phyloP scores from a whole-genome alignment of 2,797 vertebrate genomes.

The Enteromius viviparus region DNA sequence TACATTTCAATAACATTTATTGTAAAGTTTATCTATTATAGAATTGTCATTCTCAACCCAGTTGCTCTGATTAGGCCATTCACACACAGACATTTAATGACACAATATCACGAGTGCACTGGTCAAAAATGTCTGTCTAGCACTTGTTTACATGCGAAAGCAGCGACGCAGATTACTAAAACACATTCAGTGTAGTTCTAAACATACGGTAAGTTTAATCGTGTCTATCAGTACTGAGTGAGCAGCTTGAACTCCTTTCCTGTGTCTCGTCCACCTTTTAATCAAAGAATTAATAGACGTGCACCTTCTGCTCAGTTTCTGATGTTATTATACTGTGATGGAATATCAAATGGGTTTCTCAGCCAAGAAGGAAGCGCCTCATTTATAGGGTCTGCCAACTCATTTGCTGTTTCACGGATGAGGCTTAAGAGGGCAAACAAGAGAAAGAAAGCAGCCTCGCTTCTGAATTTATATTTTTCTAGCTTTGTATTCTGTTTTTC shows the following conservation, averaged over 20 bases:
- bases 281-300: conserved; percentile 43
- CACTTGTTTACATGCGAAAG: neutral
- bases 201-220: conserved; percentile 47
- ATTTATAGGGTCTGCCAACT: conserved; percentile 26
- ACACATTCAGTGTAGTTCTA: neutral
- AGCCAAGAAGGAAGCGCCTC: conserved; percentile 7
- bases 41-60: neutral
- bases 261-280: conserved; percentile 41
- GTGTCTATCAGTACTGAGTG: neutral
- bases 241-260: conserved; percentile 39
- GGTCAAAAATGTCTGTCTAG: neutral
- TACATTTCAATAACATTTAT: neutral
- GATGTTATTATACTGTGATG: conserved; percentile 27
- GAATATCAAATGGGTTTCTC: conserved; percentile 37
- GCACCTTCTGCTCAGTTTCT: conserved; percentile 30
- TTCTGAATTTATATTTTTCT: neutral
- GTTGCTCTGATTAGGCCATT: neutral
- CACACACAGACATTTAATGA: neutral
- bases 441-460: neutral
- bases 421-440: conserved; percentile 23
- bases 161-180: neutral
- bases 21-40: neutral
- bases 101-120: neutral
- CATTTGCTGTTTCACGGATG: conserved; percentile 27
- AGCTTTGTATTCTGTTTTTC: neutral